Percentiles rank a stretch among this genome's conserved stretches.
Conservation (phyloP, 2,888 invertebrate genomes). For the Athalia circularis region DNA sequence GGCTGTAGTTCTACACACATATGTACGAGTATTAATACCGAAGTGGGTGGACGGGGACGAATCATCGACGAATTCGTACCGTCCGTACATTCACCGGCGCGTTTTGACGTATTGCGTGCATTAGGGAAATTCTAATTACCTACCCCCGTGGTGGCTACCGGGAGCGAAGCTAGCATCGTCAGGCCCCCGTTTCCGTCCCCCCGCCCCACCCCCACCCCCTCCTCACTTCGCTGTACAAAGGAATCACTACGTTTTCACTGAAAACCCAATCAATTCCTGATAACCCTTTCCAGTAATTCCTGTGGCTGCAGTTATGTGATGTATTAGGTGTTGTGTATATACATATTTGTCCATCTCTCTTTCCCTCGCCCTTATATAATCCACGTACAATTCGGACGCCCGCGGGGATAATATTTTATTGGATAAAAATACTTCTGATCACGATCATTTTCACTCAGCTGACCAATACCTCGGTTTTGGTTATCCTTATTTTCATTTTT, state of each 20-base stretch:
- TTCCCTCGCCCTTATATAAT: too few species aligned
- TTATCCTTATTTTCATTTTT: too few species aligned
- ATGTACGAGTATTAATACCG: not conserved
- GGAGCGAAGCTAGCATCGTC: not conserved
- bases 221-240: not conserved
- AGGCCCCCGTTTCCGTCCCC: not conserved
- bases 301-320: not conserved
- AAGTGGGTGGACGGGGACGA: conserved; percentile 3
- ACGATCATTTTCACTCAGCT: too few species aligned
- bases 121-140: conserved; percentile 66
- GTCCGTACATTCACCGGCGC: conserved; percentile 55
- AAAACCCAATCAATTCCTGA: conserved; percentile 20
- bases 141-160: conserved; percentile 40
- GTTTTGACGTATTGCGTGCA: conserved; percentile 65
- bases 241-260: conserved; percentile 15
- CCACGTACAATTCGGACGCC: too few species aligned
- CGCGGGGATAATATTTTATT: too few species aligned
- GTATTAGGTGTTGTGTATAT: not conserved
- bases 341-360: too few species aligned
- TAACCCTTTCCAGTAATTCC: not conserved
- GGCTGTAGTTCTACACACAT: not conserved
- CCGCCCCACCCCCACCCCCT: too few species aligned
- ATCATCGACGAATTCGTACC: conserved; percentile 52
- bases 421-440: too few species aligned
- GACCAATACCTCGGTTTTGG: too few species aligned